Evolutionary conservation across 2,797 vertebrate genomes (phyloP), one percentile per base, ranked within the genome.

Genomic region (Buphagus erythrorhynchus): DNA sequence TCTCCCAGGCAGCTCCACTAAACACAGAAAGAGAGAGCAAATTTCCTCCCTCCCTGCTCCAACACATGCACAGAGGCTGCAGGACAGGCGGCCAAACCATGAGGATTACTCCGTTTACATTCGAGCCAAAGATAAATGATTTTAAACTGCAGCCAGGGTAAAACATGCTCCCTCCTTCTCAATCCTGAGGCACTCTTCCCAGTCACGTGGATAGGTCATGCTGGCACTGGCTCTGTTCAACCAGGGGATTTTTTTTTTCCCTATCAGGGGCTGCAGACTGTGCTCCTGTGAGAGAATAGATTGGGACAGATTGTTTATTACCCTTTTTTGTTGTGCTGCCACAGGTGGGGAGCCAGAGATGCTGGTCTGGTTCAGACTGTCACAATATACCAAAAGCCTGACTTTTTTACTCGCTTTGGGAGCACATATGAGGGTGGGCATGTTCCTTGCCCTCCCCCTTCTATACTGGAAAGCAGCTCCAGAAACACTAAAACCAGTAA

Each of bases 21-120:
- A 63, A 59, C 0, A 4, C n/a, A 29, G 36, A n/a, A 36, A 74
- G 19, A 51, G 29, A 0, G 2, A 80, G 38, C 40, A 65, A 58
- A 40, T 52, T 65, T 63, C 72, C 8, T 1, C 59, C 51, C 31
- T 46, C 49, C 42, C 57, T 58, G 54, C 31, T 58, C 65, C n/a
- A 43, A 25, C 24, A 51, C 61, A 40, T 3, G 22, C 29, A 33
- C 42, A 36, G 8, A 58, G 63, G 46, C 79, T 86, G 65, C 68
- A 82, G 57, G 49, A 88, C 4, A 13, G 42, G 42, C 2, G 0
- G 80, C 35, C 89, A 89, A 71, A 67, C 57, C 59, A 66, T 49
- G 16, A 90, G 42, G n/a, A 88, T 81, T 91, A 88, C 26, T 80
- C 35, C 4, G 22, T 76, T 86, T 51, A 75, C 0, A 1, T 65